A percentile compares a stretch with the other conserved stretches of the same genome.
Evolutionary conservation across 1,140 invertebrate genomes (phyloP).

Genomic region (Myzus persicae): DNA sequence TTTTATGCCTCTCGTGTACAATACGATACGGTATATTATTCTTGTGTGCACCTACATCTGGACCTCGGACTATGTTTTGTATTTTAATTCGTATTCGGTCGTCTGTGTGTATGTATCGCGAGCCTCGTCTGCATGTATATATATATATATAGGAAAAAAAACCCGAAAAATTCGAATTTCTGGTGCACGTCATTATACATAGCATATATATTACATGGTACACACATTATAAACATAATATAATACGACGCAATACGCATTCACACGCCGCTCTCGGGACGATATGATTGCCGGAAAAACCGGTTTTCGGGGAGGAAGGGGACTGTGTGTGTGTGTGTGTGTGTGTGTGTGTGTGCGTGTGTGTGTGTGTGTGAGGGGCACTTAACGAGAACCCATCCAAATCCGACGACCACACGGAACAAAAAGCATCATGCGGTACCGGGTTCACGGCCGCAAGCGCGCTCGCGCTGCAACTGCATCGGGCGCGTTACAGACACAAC

Average conservation of each 20-base stretch:
- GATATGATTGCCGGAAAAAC: constrained; percentile 33
- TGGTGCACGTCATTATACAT: not conserved
- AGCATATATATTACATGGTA: not conserved
- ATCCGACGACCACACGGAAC: constrained; percentile 22
- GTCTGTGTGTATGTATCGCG: not conserved
- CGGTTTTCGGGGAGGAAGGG: constrained; percentile 7
- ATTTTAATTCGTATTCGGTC: constrained; percentile 12
- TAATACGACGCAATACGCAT: not conserved
- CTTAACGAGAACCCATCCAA: not conserved
- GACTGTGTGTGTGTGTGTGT: not conserved
- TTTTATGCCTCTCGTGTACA: not conserved
- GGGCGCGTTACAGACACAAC: not conserved
- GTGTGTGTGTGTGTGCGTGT: not conserved
- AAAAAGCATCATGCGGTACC: constrained; percentile 7
- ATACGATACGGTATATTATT: not conserved
- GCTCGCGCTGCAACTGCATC: not conserved
- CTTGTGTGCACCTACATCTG: not conserved
- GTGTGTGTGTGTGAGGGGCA: not conserved
- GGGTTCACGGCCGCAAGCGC: not conserved
- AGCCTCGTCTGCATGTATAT: not conserved
- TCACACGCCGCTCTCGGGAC: not conserved
- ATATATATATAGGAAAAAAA: not conserved
- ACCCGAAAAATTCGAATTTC: not conserved
- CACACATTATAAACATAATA: not conserved
- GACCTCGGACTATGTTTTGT: not conserved